A percentile compares a stretch with the other conserved stretches of the same genome.
Conservation (phyloP, 2,888 invertebrate genomes). For the Pseudococcus viburni region DNA sequence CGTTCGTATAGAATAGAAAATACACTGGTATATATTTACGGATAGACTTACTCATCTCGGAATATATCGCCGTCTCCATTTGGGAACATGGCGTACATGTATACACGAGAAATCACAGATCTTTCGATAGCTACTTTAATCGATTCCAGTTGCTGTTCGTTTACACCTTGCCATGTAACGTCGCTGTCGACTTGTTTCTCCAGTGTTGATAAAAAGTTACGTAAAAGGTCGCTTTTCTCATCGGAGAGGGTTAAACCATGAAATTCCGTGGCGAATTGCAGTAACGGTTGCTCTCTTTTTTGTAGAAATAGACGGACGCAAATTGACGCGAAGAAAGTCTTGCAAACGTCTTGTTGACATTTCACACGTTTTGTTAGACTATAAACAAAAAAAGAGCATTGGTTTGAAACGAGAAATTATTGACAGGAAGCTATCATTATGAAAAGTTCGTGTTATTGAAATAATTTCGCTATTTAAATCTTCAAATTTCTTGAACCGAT, state of each 20-base stretch:
- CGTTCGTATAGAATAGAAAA: not conserved
- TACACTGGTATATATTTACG: not conserved
- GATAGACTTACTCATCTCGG: constrained; percentile 83
- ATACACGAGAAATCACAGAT: constrained; percentile 91
- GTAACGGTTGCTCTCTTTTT: constrained; percentile 80
- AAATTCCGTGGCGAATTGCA: constrained; percentile 86
- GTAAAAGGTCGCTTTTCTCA: constrained; percentile 91
- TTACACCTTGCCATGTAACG: constrained; percentile 81
- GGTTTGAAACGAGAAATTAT: too few species aligned
- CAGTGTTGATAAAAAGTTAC: constrained; percentile 83
- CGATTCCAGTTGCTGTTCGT: constrained; percentile 80
- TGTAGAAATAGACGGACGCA: constrained; percentile 87
- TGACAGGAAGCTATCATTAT: too few species aligned
- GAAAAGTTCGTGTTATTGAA: too few species aligned
- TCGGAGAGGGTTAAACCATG: constrained; percentile 85
- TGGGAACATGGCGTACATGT: constrained; percentile 94
- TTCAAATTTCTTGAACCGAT: too few species aligned
- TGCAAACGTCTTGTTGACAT: constrained; percentile 81
- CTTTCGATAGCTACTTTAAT: constrained; percentile 90
- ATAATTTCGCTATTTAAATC: too few species aligned
- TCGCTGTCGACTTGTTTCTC: constrained; percentile 80
- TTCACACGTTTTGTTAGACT: constrained; percentile 77
- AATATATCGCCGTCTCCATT: constrained; percentile 96
- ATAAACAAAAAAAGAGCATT: constrained; percentile 22
- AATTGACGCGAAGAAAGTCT: constrained; percentile 81